Conservation (phyloP, 2,113 vertebrate species). For the Malaclemys terrapin region DNA sequence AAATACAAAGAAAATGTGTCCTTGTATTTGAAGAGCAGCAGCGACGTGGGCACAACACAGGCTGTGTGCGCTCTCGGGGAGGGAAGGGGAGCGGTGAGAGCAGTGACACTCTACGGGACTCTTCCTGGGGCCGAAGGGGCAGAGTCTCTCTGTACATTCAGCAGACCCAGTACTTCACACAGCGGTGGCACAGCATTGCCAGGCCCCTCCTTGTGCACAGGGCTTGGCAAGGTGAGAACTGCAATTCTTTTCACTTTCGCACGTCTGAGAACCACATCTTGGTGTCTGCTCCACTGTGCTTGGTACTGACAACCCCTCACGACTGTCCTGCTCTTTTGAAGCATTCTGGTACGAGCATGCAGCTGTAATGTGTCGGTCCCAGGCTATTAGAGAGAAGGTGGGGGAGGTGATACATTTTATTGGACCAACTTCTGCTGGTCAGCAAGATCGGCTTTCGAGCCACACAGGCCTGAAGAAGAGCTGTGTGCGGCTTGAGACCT, state of each 20-base stretch:
- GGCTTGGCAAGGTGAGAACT: not conserved
- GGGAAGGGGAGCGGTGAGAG: constrained; percentile 71
- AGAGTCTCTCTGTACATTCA: not conserved
- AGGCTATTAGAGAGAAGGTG: not conserved
- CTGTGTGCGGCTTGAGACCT: not conserved
- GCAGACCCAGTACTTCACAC: not conserved
- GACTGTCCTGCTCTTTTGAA: not conserved
- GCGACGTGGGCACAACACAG: constrained; percentile 22
- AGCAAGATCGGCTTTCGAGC: too few relatives aligned
- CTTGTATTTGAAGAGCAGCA: constrained; percentile 18
- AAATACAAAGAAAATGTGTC: constrained; percentile 53
- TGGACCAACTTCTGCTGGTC: not conserved
- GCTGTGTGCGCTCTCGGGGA: constrained; percentile 33
- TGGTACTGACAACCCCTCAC: not conserved
- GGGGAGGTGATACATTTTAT: not conserved
- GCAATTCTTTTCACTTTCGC: not conserved
- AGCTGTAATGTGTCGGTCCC: not conserved
- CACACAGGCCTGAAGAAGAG: too few relatives aligned
- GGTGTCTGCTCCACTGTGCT: not conserved
- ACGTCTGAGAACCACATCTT: not conserved
- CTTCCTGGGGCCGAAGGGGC: constrained; percentile 40
- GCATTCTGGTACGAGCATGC: not conserved
- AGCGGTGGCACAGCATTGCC: not conserved
- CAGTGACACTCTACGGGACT: not conserved
- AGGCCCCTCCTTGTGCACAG: not conserved